Evolutionary conservation across 2,113 vertebrate species (phyloP), one percentile per base, ranked within the genome.

Genomic region (Sorex araneus): DNA sequence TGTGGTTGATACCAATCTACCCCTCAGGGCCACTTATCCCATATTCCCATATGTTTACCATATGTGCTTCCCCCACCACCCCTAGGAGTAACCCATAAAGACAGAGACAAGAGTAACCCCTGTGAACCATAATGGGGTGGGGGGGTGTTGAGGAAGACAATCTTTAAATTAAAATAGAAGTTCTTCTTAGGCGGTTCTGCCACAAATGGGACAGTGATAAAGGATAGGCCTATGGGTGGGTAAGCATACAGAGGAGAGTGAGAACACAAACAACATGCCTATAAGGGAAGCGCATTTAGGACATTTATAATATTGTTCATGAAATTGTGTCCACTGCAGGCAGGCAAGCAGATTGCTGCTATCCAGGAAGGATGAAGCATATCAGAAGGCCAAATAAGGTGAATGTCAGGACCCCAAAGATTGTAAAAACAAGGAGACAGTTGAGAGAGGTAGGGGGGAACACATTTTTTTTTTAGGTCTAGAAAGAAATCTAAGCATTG

Each of bases 151-250:
- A n/a, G n/a, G n/a, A n/a, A 54, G 18, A 54, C 54, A 54, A 54
- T 16, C 13, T 54, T 54, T 54, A 21, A 60, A 60, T 23, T 23
- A 2, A 60, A 60, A 60, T 60, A 74, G 86, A 81, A 74, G 77
- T 54, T 66, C 30, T 87, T 91, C 57, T 36, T 54, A 64, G 60
- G 74, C 66, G 47, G 69, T 64, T 64, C 57, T 23, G 81, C 81
- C 21, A 18, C 40, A 77, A 92, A 64, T 30, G 74, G 79, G 45
- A 40, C 63, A n/a, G 27, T 77, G 25, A 45, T 66, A 25, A 87
- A 79, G 67, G 90, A 84, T 47, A 25, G 6, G 25, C 23, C 34
- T 69, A 4, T 2, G 54, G 63, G 25, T 77, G 34, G 32, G 66
- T 84, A 78, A 78, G 40, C 27, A 63, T 69, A 32, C 27, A 3